A percentile compares a stretch with the other conserved stretches of the same genome.
Conservation (phyloP, 2,888 invertebrate genomes). For the Cephus pulcher region DNA sequence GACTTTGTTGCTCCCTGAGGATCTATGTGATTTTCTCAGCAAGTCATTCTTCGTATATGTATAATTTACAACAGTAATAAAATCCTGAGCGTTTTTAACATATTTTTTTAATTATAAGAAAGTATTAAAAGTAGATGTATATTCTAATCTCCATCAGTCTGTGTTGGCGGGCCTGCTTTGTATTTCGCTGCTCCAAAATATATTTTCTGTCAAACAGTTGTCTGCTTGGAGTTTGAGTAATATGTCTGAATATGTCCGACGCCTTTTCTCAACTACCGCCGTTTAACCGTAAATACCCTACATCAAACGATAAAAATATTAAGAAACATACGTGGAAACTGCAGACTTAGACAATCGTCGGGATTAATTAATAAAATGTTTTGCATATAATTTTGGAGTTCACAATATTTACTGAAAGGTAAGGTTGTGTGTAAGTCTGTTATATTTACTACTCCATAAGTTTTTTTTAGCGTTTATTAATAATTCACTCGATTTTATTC, state of each 20-base stretch:
- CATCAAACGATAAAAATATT: not conserved
- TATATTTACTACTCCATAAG: not conserved
- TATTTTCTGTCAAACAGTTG: constrained; percentile 17
- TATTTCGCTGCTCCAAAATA: not conserved
- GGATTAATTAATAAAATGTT: not conserved
- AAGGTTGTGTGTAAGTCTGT: not conserved
- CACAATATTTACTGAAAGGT: not conserved
- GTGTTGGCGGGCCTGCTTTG: not conserved
- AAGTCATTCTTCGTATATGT: not conserved
- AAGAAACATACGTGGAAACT: not conserved
- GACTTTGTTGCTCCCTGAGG: not conserved
- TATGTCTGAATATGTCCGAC: constrained; percentile 43
- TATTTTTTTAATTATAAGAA: not conserved
- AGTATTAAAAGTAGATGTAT: too few relatives aligned
- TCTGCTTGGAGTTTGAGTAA: constrained; percentile 35
- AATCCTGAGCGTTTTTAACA: not conserved
- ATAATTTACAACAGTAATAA: not conserved
- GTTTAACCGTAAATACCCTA: constrained; percentile 26
- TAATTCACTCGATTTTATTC: not conserved
- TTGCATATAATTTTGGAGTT: not conserved
- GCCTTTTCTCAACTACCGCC: constrained; percentile 23
- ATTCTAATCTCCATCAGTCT: not conserved
- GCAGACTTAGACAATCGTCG: not conserved
- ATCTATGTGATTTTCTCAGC: not conserved
- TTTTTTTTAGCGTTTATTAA: not conserved